These are phyloP conservation scores for Corythornis leucogaster DNA, from an alignment of 2,797 vertebrate species.

Conservation along the genomic window DNA sequence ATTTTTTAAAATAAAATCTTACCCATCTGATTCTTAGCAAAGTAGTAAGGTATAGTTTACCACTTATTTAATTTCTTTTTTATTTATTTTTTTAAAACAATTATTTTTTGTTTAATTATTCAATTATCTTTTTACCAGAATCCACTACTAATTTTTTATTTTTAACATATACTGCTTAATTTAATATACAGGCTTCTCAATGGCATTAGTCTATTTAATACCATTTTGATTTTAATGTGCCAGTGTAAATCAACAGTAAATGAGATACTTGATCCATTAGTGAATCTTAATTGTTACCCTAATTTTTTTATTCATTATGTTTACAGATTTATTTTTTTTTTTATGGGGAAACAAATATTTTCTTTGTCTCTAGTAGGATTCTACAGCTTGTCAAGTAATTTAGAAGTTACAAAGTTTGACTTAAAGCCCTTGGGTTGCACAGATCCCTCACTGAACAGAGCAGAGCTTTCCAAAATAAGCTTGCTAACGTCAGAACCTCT, in stretches of 20 bases:
- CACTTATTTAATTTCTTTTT: not conserved
- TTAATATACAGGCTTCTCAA: not conserved
- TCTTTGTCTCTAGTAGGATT: slow-evolving; percentile 18
- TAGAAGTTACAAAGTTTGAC: slow-evolving; percentile 14
- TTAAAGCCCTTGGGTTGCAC: slow-evolving; percentile 28
- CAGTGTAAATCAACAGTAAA: not conserved
- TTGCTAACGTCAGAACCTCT: slow-evolving; percentile 45
- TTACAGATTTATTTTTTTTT: not conserved
- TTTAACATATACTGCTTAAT: not conserved
- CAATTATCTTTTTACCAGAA: not conserved
- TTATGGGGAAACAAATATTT: not conserved
- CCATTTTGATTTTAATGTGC: not conserved
- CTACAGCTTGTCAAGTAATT: slow-evolving; percentile 27
- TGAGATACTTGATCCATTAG: not conserved
- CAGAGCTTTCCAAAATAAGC: slow-evolving; percentile 67
- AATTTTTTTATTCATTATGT: not conserved
- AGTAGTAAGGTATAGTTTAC: not conserved
- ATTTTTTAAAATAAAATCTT: not conserved
- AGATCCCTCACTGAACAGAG: not conserved
- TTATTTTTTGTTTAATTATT: not conserved
- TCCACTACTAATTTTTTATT: not conserved
- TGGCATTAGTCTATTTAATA: not conserved
- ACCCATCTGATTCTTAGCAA: not conserved
- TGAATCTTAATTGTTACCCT: not conserved
- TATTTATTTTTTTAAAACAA: not conserved